Percentiles rank a stretch among this genome's conserved stretches.
Conservation (phyloP, 2,888 invertebrate species). For the Meghimatium bilineatum region DNA sequence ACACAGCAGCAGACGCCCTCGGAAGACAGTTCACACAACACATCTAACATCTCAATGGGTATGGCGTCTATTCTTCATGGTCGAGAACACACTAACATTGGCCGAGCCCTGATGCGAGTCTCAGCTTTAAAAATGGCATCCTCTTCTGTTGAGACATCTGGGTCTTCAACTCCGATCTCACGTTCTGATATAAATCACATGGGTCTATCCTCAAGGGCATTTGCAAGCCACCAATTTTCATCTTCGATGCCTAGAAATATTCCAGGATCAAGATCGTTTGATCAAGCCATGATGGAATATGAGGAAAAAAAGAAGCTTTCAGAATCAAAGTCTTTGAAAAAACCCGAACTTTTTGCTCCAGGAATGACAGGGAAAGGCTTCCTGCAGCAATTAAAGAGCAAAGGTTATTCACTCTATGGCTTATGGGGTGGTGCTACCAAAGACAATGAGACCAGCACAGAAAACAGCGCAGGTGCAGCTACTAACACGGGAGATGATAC, state of each 20-base stretch:
- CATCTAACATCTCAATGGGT: slow-evolving; percentile 86
- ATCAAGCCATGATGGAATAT: slow-evolving; percentile 31
- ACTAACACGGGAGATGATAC: background rate
- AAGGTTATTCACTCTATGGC: slow-evolving; percentile 62
- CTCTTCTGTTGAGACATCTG: slow-evolving; percentile 2
- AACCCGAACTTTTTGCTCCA: slow-evolving; percentile 31
- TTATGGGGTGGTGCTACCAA: slow-evolving; percentile 51
- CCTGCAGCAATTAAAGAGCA: slow-evolving; percentile 63
- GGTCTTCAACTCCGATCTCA: slow-evolving; percentile 43
- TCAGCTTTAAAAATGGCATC: slow-evolving; percentile 17
- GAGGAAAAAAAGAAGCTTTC: slow-evolving; percentile 14
- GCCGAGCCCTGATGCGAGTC: slow-evolving; percentile 33
- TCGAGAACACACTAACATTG: slow-evolving; percentile 81
- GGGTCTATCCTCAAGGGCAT: slow-evolving; percentile 7
- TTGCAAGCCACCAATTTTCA: background rate
- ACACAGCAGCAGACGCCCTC: background rate
- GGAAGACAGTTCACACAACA: slow-evolving; percentile 78
- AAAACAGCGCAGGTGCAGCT: slow-evolving; percentile 27
- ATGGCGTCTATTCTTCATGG: slow-evolving; percentile 87
- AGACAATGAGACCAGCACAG: slow-evolving; percentile 21
- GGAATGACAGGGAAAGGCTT: slow-evolving; percentile 56
- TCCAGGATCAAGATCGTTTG: slow-evolving; percentile 43
- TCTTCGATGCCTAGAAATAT: slow-evolving; percentile 4
- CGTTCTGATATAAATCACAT: slow-evolving; percentile 37
- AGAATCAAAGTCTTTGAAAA: slow-evolving; percentile 5